Evolutionary conservation across 2,888 invertebrate species (phyloP).

Genomic region (Ormia ochracea): DNA sequence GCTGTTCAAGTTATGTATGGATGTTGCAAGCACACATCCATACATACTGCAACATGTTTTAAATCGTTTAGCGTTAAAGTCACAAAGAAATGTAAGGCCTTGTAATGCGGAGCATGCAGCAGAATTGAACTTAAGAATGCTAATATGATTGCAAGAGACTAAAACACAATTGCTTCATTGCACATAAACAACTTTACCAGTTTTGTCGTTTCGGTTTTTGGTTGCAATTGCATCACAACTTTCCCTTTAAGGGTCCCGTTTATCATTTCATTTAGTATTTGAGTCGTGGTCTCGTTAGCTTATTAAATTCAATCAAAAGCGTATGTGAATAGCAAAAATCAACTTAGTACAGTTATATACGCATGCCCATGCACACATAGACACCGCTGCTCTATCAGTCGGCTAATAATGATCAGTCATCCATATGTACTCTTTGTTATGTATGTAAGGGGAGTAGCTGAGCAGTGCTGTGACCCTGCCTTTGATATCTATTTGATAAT

Average conservation of each 20-base stretch:
- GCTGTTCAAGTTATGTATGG: slow-evolving; percentile 33
- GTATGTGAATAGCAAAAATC: background rate
- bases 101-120: slow-evolving; percentile 15
- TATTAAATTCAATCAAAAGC: slow-evolving; percentile 44
- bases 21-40: slow-evolving; percentile 17
- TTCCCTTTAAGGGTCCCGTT: background rate
- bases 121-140: background rate
- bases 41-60: slow-evolving; percentile 41
- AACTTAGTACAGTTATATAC: too few species aligned
- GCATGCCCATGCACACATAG: background rate
- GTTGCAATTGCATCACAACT: slow-evolving; percentile 23
- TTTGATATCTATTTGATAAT: too few species aligned
- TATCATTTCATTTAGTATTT: background rate
- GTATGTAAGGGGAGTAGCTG: too few species aligned
- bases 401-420: too few species aligned
- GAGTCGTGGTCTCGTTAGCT: slow-evolving; percentile 37
- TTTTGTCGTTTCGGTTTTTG: background rate
- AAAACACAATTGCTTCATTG: slow-evolving; percentile 42
- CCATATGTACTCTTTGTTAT: too few species aligned
- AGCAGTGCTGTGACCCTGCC: too few species aligned
- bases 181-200: slow-evolving; percentile 32
- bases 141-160: slow-evolving; percentile 21
- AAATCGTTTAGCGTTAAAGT: slow-evolving; percentile 52
- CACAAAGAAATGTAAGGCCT: slow-evolving; percentile 31
- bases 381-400: too few species aligned